Conservation (phyloP, 2,797 vertebrate species). For the Phylloscopus collybita region DNA sequence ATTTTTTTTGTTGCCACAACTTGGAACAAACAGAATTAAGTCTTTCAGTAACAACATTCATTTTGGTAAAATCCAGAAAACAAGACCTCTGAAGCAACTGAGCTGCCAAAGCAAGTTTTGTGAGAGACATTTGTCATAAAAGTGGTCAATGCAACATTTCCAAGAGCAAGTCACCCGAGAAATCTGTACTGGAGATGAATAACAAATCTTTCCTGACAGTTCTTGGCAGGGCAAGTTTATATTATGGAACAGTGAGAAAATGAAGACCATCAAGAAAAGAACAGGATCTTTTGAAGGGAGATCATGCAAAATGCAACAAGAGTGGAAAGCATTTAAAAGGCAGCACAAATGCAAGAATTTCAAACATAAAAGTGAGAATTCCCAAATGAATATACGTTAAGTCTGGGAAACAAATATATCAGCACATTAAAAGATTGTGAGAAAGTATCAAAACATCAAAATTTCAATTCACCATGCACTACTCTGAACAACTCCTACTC, state of each 20-base stretch:
- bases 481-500: background rate
- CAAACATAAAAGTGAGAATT: background rate
- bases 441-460: background rate
- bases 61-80: background rate
- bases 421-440: background rate
- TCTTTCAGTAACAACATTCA: background rate
- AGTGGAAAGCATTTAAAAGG: background rate
- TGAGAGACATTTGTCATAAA: background rate
- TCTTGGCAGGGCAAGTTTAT: background rate
- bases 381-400: background rate
- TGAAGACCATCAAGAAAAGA: background rate
- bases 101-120: background rate
- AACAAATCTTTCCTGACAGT: constrained; percentile 22
- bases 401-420: background rate
- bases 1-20: background rate
- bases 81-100: background rate
- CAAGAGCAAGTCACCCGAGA: background rate
- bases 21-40: background rate
- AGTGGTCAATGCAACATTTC: background rate
- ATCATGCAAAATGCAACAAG: background rate
- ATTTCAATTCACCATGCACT: background rate
- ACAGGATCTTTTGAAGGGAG: background rate
- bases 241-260: background rate
- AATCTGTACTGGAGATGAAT: background rate
- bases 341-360: background rate